Evolutionary conservation across 2,888 invertebrate species (phyloP), one percentile per base, ranked within the genome.

Genomic region (Automeris io): DNA sequence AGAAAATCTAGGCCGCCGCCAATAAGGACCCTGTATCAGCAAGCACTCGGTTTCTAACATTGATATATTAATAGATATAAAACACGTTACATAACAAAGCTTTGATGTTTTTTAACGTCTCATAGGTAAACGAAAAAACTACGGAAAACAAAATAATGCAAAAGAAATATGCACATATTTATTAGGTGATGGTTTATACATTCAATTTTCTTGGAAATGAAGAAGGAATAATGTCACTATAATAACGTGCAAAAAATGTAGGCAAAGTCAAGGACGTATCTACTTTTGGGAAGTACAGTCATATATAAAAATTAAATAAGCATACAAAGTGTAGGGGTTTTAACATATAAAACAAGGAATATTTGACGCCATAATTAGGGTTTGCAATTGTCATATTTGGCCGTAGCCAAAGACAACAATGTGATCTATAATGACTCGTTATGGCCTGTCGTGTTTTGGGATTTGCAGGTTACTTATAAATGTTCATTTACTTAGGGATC

Each of bases 221-320:
- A 25, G 9, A 16, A 24, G 19, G 33, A 29, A 32, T 36, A 40
- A 26, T 36, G 9, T 33, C 32, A 33, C 36, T 36, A 25, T 7
- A 22, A 35, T 38, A 40, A 41, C 39, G 41, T 43, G 43, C 31
- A 40, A 40, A 43, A 43, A 35, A 23, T 40, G 35, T 35, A 33
- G 21, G 12, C 41, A 41, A 40, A 34, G 43, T 34, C 43, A 43
- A 43, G 43, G 43, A 18, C 38, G 13, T 2, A 5, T 16, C 23
- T 3, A 23, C 2, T 16, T 29, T 29, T 29, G 13, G 16, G 5
- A 13, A n/a, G 25, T 29, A 29, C 29, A 29, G 29, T 29, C 29
- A 9, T 16, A n/a, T n/a, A 29, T 4, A 29, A 8, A 29, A n/a
- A 3, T 16, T 4, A 16, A 8, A 16, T 16, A n/a, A 1, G 2